Evolutionary conservation across 2,113 vertebrate species (phyloP), one percentile per base, ranked within the genome.

Genomic region (Pontoporia blainvillei): DNA sequence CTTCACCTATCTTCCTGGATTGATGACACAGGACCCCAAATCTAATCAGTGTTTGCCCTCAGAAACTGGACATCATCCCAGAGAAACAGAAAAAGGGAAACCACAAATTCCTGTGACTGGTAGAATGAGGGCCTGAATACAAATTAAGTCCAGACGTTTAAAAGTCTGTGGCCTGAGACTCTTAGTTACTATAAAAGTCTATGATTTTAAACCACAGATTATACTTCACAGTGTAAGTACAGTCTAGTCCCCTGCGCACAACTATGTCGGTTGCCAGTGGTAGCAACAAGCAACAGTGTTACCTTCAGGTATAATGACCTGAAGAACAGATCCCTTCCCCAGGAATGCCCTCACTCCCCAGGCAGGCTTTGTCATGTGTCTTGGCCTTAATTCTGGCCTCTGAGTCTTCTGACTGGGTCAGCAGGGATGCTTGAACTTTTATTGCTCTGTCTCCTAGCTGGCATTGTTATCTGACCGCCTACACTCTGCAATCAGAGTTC

Each of bases 301-400:
- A 2, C 72, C 49, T 44, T 72, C 20, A 31, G 1, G 72, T 11
- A 31, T 17, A 21, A 8, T 9, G 20, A n/a, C n/a, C 27, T 44
- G 14, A 62, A 15, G 23, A 73, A 34, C 44, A 44, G 21, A 41
- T 4, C 25, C 34, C 41, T 12, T 18, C 49, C 41, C 8, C 8
- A 13, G 2, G 3, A 46, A 75, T 1, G 14, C 25, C 15, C 6
- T 17, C 21, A 4, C n/a, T 20, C 31, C 34, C 86, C 61, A 25
- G 41, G 11, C 46, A 36, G 27, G n/a, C 4, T 0, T 13, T 4
- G 23, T 8, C 6, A 2, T 29, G 49, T 4, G 31, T 15, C 52
- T 44, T 20, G 1, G 1, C 62, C 54, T 69, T 29, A 8, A 29
- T 21, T 52, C 82, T 27, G 34, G 61, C 13, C 54, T 66, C 76